Conservation (phyloP, 2,888 invertebrate species). For the Nephrotoma appendiculata region DNA sequence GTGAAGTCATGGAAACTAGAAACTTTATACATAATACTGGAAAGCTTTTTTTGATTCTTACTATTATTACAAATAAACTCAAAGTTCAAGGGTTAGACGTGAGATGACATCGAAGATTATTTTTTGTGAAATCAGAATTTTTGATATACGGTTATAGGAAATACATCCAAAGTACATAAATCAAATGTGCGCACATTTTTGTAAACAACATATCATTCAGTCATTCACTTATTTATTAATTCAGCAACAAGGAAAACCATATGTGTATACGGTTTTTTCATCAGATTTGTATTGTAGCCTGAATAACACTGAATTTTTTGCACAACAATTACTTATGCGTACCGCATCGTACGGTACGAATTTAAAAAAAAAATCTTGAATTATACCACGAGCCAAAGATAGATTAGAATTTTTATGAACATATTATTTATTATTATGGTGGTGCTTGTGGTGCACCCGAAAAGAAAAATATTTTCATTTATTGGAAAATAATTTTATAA, state of each 20-base stretch:
- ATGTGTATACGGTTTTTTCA: background rate
- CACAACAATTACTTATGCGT: background rate
- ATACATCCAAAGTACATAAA: background rate
- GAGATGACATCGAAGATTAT: background rate
- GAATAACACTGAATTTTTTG: background rate
- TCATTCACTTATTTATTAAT: background rate
- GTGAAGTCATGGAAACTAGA: background rate
- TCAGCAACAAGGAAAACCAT: too few relatives aligned
- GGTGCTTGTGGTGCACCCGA: background rate
- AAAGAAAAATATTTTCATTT: background rate
- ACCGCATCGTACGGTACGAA: background rate
- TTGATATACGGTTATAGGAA: background rate
- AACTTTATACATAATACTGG: background rate
- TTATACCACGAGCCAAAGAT: background rate
- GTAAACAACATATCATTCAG: background rate
- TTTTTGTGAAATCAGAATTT: background rate
- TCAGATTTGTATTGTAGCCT: background rate
- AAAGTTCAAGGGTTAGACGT: background rate
- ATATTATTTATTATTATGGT: background rate
- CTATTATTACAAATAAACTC: background rate
- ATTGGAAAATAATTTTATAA: background rate
- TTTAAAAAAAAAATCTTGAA: background rate
- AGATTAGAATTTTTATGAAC: background rate
- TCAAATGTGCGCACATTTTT: background rate
- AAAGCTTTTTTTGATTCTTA: background rate